Base-by-base conservation (phyloP, 2,113 vertebrate genomes). In the Gasterosteus aculeatus region DNA sequence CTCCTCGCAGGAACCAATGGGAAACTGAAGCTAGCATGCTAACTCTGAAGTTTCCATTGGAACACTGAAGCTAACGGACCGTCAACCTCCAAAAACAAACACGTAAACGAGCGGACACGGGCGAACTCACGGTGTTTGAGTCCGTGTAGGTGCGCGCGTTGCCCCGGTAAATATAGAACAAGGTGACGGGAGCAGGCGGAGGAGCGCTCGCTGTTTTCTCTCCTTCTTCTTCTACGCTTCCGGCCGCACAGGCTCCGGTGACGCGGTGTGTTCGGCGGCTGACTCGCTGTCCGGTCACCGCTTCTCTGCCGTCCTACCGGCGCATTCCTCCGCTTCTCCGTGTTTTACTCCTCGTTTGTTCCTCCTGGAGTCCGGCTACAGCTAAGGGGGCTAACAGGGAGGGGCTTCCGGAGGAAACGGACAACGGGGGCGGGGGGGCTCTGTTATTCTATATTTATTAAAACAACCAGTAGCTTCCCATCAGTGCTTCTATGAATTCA, bases 331-430 rank as follows among this genome's bases (percentile, higher is more conserved):
- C 29, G 60, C 53, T 46, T 63, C 7, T 11, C 63, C 51, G 38
- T 1, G 54, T 54, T 84, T 82, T 69, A 72, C 63, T 61, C 10
- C 70, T 47, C 66, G 63, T 67, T 57, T 67, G 35, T 62, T 64
- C 29, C 80, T 76, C 47, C 51, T 61, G 60, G 59, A 56, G 85
- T 87, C 81, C 75, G 38, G 82, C 49, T 66, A 3, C 31, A 61
- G 85, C 86, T 85, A 85, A 38, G 2, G 73, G 22, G 12, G 85
- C 78, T 87, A 90, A 82, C 85, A 84, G 89, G 89, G 87, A 85
- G 87, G 88, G 85, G 89, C 89, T 88, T 89, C 89, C 91, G 85
- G 73, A 10, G 88, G 88, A 90, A 85, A 81, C 69, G 74, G 90
- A 83, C 87, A 12, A 2, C 7, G 1, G 58, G 33, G 4, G 29